phyloP scores from a whole-genome alignment of 23 tunicate species.

The Trididemnum clinides region DNA sequence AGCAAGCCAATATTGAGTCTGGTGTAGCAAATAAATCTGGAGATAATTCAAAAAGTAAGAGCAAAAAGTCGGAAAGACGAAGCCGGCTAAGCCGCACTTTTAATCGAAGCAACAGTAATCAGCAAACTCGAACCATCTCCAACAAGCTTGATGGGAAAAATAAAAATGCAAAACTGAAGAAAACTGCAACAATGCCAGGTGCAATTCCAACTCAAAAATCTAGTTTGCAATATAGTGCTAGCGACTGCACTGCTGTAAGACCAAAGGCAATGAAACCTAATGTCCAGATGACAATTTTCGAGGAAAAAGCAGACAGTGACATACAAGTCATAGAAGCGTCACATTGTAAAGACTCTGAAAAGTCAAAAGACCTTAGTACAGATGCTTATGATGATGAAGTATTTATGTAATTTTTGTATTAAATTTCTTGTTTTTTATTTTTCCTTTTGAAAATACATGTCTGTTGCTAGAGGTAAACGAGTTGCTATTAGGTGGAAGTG shows the following conservation, averaged over 20 bases:
- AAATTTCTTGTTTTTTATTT: no score
- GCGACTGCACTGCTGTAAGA: background rate
- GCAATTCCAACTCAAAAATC: background rate
- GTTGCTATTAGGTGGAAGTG: no score
- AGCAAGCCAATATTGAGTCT: background rate
- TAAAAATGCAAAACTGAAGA: background rate
- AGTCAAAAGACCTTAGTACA: background rate
- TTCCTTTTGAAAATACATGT: background rate
- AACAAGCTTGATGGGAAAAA: background rate
- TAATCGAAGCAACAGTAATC: conserved; percentile 39
- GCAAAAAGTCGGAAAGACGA: conserved; percentile 18
- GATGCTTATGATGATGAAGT: conserved; percentile 34
- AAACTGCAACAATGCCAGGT: background rate
- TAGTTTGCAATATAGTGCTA: conserved; percentile 4
- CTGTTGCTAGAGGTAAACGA: no score
- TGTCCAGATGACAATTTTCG: no score
- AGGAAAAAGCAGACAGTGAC: no score
- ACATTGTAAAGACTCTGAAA: background rate
- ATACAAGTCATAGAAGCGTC: no score
- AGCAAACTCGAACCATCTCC: background rate
- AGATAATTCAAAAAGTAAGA: background rate
- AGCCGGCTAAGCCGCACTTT: background rate
- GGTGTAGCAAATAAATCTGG: background rate
- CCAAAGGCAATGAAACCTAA: background rate
- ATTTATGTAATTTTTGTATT: conserved; percentile 22